phyloP scores from a whole-genome alignment of 2,888 invertebrate genomes.

The Scelioninae gen. 1 region DNA sequence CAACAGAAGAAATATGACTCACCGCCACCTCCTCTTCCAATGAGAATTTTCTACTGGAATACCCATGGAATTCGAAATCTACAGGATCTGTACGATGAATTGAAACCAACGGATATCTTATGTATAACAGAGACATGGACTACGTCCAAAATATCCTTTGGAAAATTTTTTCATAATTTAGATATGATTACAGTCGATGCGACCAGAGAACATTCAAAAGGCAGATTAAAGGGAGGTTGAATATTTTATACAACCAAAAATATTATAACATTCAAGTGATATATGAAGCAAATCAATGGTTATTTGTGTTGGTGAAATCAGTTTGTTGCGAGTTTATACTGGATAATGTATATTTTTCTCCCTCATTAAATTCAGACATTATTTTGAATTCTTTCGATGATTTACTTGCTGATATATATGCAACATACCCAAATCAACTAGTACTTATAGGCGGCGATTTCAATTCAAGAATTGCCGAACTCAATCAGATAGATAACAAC shows the following conservation, averaged over 20 bases:
- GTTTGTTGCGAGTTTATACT: background rate
- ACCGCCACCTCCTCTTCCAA: no score
- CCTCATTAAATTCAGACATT: background rate
- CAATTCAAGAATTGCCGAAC: background rate
- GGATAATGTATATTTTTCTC: background rate
- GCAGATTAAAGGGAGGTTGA: background rate
- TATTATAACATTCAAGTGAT: background rate
- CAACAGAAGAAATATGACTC: no score
- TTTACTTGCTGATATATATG: background rate
- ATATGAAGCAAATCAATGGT: background rate
- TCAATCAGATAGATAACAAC: background rate
- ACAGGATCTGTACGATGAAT: background rate
- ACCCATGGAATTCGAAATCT: background rate
- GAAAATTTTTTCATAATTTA: background rate
- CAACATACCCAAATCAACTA: background rate
- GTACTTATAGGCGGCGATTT: background rate
- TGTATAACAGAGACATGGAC: background rate
- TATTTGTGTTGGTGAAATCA: background rate
- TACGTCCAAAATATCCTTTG: background rate
- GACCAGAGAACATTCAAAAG: background rate
- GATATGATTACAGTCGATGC: background rate
- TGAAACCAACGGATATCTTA: background rate
- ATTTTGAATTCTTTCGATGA: background rate
- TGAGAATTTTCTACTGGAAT: background rate
- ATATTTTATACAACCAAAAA: background rate